These are phyloP conservation scores for Hippocampus guttulatus DNA, from an alignment of 2,113 vertebrate species.

Conservation along the genomic window DNA sequence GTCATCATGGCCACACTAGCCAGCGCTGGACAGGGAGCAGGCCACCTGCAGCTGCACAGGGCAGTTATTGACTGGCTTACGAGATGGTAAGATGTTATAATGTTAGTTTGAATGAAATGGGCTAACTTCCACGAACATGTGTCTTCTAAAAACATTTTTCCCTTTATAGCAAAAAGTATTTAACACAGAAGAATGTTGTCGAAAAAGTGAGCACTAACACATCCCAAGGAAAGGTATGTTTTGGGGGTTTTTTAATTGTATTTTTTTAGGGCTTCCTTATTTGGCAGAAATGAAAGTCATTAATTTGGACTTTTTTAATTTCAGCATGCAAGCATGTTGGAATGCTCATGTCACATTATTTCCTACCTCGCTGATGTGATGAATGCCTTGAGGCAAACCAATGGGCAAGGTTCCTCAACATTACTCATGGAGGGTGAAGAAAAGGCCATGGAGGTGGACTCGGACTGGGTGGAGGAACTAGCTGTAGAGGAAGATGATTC, in stretches of 20 bases:
- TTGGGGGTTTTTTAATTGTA: background rate
- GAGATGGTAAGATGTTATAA: slow-evolving; percentile 82
- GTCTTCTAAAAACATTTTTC: background rate
- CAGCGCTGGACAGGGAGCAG: slow-evolving; percentile 92
- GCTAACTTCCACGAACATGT: background rate
- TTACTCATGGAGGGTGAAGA: slow-evolving; percentile 91
- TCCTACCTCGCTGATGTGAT: slow-evolving; percentile 97
- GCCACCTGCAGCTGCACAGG: slow-evolving; percentile 92
- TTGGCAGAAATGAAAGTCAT: background rate
- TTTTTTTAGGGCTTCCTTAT: background rate
- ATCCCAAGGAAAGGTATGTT: slow-evolving; percentile 91
- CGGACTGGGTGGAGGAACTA: slow-evolving; percentile 96
- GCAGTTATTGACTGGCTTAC: slow-evolving; percentile 94
- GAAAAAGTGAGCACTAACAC: slow-evolving; percentile 95
- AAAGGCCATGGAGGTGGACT: slow-evolving; percentile 94
- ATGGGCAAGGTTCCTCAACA: slow-evolving; percentile 85
- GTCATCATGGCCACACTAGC: slow-evolving; percentile 96
- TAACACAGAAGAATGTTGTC: slow-evolving; percentile 97
- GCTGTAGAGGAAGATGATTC: slow-evolving; percentile 97
- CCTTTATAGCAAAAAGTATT: slow-evolving; percentile 90
- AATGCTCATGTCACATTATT: slow-evolving; percentile 94
- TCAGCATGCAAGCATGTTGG: slow-evolving; percentile 89
- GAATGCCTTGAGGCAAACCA: slow-evolving; percentile 86
- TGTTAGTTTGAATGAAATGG: background rate
- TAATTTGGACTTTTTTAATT: slow-evolving; percentile 5